Evolutionary conservation across 2,888 invertebrate genomes (phyloP), one percentile per base, ranked within the genome.

Genomic region (Conus canariensis): DNA sequence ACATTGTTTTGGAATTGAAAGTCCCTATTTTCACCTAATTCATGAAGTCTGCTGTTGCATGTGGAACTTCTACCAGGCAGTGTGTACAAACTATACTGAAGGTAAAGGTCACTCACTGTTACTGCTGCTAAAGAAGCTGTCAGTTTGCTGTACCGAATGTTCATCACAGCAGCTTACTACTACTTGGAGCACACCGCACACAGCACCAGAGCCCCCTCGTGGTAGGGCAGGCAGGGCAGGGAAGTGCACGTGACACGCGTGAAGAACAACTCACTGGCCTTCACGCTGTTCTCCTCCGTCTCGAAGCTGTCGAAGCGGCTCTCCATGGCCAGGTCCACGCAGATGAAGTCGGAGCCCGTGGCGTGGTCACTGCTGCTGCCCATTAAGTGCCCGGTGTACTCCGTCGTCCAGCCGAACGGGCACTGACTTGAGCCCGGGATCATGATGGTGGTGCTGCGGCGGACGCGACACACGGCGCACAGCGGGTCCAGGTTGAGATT

Each of bases 111-210:
- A 45, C 45, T 45, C 4, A 45, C 45, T 45, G 45, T 45, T 45
- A 4, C 45, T 45, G 45, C 45, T 45, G 4, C 45, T 4, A 45
- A 45, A 45, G 45, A 45, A 45, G 45, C 45, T 45, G 45, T 45
- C 45, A 45, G 45, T 45, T 45, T 45, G 45, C 45, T 45, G 45
- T 3, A 45, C 45, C 45, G 45, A 45, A 45, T 45, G 45, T 45
- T 45, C 45, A 45, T 45, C 45, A 45, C 45, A 45, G 45, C 45
- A 45, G 2, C 45, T 45, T 45, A 45, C 45, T 45, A 45, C 64
- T 60, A 85, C 60, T 85, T 22, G 60, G 85, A 85, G 25, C 85
- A 85, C 59, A 85, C 85, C 3, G 85, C 85, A 60, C 85, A 85
- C 12, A 60, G 4, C 85, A 60, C 60, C 59, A 85, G 7, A 59